These are phyloP conservation scores for Aplidium turbinatum DNA, from an alignment of 23 tunicate species.

Conservation along the genomic window DNA sequence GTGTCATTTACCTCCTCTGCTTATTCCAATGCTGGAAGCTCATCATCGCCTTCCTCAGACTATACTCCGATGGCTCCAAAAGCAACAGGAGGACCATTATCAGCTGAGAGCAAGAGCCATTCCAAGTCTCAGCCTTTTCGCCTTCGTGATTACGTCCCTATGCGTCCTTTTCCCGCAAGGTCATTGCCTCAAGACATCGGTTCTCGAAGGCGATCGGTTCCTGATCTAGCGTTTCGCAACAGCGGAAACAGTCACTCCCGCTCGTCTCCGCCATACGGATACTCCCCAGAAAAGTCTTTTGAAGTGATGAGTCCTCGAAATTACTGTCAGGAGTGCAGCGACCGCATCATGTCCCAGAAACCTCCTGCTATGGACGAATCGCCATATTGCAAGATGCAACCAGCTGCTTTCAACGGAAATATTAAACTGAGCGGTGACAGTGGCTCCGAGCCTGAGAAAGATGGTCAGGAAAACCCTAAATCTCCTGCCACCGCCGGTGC, in stretches of 20 bases:
- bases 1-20: not conserved
- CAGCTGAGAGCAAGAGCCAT: not conserved
- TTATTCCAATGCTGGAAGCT: not conserved
- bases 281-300: constrained; percentile 38
- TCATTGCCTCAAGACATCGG: constrained; percentile 79
- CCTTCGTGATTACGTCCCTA: constrained; percentile 65
- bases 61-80: constrained; percentile 56
- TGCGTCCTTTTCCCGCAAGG: constrained; percentile 42
- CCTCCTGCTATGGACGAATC: constrained; percentile 2
- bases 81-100: not conserved
- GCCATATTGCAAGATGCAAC: constrained; percentile 30
- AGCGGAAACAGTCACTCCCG: constrained; percentile 11
- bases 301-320: not conserved
- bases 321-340: not conserved
- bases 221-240: constrained; percentile 9
- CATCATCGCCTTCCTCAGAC: not conserved
- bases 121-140: not conserved
- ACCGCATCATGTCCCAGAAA: not conserved
- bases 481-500: not conserved
- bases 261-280: constrained; percentile 33
- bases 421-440: constrained; percentile 17
- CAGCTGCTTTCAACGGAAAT: constrained; percentile 37
- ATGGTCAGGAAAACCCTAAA: not conserved
- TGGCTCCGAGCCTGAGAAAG: constrained; percentile 7
- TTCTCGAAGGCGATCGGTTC: constrained; percentile 36